Evolutionary conservation across 2,113 vertebrate genomes (phyloP), one percentile per base, ranked within the genome.

Genomic region (Cottus gobio): DNA sequence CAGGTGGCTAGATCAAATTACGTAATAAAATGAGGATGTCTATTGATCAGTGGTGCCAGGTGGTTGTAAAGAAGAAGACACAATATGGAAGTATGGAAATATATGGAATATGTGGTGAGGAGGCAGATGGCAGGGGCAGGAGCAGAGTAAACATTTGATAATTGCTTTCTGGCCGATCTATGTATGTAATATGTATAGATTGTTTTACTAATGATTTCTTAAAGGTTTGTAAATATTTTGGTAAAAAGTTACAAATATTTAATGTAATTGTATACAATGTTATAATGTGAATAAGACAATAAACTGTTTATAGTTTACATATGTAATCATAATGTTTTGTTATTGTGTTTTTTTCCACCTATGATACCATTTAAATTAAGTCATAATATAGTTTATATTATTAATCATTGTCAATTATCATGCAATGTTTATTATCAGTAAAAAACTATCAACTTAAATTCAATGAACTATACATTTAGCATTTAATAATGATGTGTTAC

Each of bases 1-100:
- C 89, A 83, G 92, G 92, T 90, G 92, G 90, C 73, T 60, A 82
- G 90, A 93, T 94, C 88, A 93, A 93, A 90, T 90, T 87, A 90
- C 91, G 92, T 91, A 88, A 94, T 93, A 93, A 93, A 94, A 90
- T 60, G 66, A 84, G 78, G 85, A 71, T 65, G 42, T 42, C 60
- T 83, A 95, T 92, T 80, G 90, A 94, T 91, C 71, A 84, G n/a
- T 3, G 62, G 77, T 87, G 81, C 77, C 62, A 63, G 71, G 71
- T 71, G 90, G 89, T 79, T 86, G 90, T 90, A 89, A 92, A 90
- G 85, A 68, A 89, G 71, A 68, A 78, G 82, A 82, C 66, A 85
- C 72, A 83, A 87, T 85, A 39, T 42, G 39, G 2, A 42, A 61
- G 82, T 0, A 54, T 50, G 72, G 65, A 70, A 63, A 73, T 71